These are phyloP conservation scores for Oreohelix idahoensis DNA, from an alignment of 1,140 invertebrate genomes.

Conservation along the genomic window DNA sequence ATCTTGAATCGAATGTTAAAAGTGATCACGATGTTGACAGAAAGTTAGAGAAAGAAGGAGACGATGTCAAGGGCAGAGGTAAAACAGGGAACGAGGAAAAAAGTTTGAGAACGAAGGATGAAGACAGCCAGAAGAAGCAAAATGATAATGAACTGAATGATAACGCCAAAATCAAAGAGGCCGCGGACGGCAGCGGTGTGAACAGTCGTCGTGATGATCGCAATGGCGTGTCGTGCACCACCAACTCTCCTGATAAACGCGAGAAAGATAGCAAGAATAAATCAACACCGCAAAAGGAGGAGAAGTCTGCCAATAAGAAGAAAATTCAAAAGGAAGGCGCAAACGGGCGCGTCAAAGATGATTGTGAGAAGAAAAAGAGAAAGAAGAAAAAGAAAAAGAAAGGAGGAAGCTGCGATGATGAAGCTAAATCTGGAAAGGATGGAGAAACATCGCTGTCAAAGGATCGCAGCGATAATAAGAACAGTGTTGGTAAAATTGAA, in stretches of 20 bases:
- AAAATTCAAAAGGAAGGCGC: neutral
- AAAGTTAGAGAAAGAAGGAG: neutral
- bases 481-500: neutral
- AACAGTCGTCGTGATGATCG: neutral
- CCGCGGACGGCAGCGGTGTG: neutral
- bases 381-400: neutral
- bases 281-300: neutral
- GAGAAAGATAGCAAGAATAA: neutral
- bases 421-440: neutral
- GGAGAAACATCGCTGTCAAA: neutral
- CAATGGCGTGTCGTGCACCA: neutral
- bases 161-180: neutral
- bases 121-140: neutral
- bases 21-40: too few species aligned
- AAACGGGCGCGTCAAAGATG: neutral
- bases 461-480: neutral
- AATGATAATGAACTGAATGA: neutral
- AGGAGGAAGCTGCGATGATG: neutral
- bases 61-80: neutral
- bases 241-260: neutral
- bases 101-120: neutral
- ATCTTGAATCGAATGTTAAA: too few species aligned
- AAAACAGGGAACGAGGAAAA: neutral
- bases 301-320: neutral
- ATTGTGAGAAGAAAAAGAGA: conserved; percentile 5